Base-by-base conservation (phyloP, 2,797 vertebrate genomes). In the Malacoraja senta region DNA sequence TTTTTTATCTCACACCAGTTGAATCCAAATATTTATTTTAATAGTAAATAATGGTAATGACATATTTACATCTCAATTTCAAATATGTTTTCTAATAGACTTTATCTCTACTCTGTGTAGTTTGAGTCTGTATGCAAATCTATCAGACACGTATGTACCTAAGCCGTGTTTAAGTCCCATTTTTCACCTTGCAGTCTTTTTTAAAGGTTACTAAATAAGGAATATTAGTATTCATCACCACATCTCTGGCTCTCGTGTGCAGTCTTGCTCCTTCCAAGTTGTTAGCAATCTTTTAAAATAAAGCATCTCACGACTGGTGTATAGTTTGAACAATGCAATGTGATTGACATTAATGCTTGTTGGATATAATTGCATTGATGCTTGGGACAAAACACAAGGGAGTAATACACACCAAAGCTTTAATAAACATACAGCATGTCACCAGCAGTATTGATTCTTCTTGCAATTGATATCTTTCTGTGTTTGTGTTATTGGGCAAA, bases 151-250 rank as follows among this genome's bases (percentile, higher is more conserved):
- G 10, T 0, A 17, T 72, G 19, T 44, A 19, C 32, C 72, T 65
- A 65, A 44, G 88, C 88, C 38, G 74, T 91, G 15, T 80, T 91
- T 91, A 74, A 44, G 17, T 74, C 44, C 38, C 35, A 38, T 74
- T 72, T 15, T 91, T 91, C 68, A 72, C 24, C 26, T 74, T 15
- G 68, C 65, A 63, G 53, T 88, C 61, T 63, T 86, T 86, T 58
- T 88, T 32, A 32, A 88, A 88, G 84, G 26, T 88, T 88, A n/a
- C 4, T 32, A 32, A 8, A 17, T 88, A n/a, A 35, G 84, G 65
- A 88, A 88, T 68, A 68, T 68, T 88, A 88, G 68, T 88, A 88
- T 88, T 68, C 84, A 68, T 19, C 84, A 88, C 84, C 84, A 88
- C 17, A 10, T 21, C 19, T 19, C 19, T 68, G 29, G 32, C 84